phyloP scores from a whole-genome alignment of 2,888 invertebrate species.

The Amphipoea lucens region DNA sequence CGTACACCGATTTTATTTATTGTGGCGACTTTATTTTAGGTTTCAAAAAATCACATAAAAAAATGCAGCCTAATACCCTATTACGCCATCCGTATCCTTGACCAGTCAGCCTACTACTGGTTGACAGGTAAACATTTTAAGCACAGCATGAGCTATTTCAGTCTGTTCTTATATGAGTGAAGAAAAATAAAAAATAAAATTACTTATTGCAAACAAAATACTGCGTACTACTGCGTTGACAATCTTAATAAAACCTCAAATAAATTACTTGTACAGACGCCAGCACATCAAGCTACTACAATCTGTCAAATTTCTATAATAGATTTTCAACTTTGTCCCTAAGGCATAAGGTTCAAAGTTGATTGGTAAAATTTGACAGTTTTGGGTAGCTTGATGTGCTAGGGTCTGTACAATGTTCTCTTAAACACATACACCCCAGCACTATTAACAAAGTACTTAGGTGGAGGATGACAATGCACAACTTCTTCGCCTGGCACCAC shows the following conservation, averaged over 20 bases:
- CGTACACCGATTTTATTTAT: too few species aligned
- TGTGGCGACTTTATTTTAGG: background rate
- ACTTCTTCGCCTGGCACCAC: slow-evolving; percentile 15
- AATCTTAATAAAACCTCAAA: background rate
- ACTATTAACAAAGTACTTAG: slow-evolving; percentile 17
- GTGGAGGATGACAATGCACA: slow-evolving; percentile 44
- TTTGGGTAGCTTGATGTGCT: too few species aligned
- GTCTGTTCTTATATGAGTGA: background rate
- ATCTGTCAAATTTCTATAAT: too few species aligned
- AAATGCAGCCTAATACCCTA: too few species aligned
- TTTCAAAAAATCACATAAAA: background rate
- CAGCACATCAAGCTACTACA: too few species aligned
- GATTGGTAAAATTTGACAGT: too few species aligned
- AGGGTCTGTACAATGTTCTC: background rate
- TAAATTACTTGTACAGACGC: background rate
- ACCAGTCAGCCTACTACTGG: background rate
- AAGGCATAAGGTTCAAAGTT: too few species aligned
- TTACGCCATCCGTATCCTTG: background rate
- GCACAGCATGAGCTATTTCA: background rate
- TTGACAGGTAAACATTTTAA: background rate
- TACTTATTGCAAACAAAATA: background rate
- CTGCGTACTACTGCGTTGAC: background rate
- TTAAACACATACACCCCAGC: slow-evolving; percentile 40
- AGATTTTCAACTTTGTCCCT: too few species aligned
- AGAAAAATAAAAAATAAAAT: background rate